Evolutionary conservation across 92 coral and sea anemone species (phyloP).

Genomic region (Porites evermanni): DNA sequence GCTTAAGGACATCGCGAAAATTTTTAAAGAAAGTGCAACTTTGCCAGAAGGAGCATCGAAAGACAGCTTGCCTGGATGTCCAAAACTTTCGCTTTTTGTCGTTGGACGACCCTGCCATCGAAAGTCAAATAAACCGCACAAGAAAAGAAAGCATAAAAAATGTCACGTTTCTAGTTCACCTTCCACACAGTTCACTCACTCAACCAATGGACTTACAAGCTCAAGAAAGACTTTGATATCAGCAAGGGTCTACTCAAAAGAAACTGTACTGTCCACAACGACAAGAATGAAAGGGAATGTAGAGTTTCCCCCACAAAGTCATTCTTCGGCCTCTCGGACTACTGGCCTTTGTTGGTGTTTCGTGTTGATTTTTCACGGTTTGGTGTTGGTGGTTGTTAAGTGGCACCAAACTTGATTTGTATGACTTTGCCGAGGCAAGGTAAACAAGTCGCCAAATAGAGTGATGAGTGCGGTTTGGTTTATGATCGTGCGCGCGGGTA

Average conservation of each 20-base stretch:
- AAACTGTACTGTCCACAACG: conserved; percentile 10
- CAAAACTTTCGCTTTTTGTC: conserved; percentile 1
- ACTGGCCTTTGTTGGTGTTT: conserved; percentile 44
- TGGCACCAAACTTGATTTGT: conserved; percentile 74
- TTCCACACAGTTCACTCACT: conserved; percentile 15
- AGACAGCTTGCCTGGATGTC: conserved; percentile 66
- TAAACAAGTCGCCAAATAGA: conserved; percentile 47
- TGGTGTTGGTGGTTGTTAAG: conserved; percentile 49
- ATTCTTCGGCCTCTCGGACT: conserved; percentile 30
- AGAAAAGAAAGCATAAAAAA: conserved; percentile 53
- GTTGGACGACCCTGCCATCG: conserved; percentile 40
- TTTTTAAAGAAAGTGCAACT: conserved; percentile 63
- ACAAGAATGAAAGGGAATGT: conserved; percentile 11
- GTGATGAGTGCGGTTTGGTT: conserved; percentile 29
- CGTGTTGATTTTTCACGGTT: conserved; percentile 71
- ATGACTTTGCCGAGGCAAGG: conserved; percentile 55
- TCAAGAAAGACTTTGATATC: neutral
- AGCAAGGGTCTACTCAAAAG: neutral
- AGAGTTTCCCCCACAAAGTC: neutral
- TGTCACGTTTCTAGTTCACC: conserved; percentile 27
- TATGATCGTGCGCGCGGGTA: neutral
- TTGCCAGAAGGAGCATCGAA: conserved; percentile 66
- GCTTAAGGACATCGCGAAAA: conserved; percentile 66
- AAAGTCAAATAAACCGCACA: conserved; percentile 52
- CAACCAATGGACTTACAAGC: conserved; percentile 19